These are phyloP conservation scores for Philereme vetulata DNA, from an alignment of 2,888 invertebrate genomes.

Conservation along the genomic window DNA sequence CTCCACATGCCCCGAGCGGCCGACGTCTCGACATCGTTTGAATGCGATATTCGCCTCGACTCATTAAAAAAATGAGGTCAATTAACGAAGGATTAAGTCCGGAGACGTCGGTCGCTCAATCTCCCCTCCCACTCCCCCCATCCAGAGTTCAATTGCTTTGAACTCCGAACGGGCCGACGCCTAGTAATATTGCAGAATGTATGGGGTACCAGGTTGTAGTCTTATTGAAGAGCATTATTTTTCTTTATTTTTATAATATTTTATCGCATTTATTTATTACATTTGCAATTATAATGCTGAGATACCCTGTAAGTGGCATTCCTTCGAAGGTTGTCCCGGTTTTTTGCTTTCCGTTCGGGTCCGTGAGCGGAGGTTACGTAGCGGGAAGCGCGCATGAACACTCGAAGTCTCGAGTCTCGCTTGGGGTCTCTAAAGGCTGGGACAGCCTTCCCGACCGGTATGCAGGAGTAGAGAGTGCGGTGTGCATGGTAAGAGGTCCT, in stretches of 20 bases:
- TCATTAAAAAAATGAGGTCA: constrained; percentile 77
- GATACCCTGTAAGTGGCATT: constrained; percentile 76
- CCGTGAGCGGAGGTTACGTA: constrained; percentile 59
- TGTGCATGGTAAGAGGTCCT: constrained; percentile 58
- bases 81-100: constrained; percentile 75
- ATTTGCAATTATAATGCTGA: constrained; percentile 68
- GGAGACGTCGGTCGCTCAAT: constrained; percentile 70
- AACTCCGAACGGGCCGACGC: constrained; percentile 67
- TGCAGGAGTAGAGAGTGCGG: constrained; percentile 59
- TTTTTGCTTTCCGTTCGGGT: constrained; percentile 83
- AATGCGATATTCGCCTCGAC: constrained; percentile 52
- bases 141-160: constrained; percentile 74
- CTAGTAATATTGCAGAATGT: constrained; percentile 76
- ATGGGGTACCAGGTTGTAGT: constrained; percentile 82
- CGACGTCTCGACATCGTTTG: constrained; percentile 58
- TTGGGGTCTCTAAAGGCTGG: constrained; percentile 69
- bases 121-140: constrained; percentile 43
- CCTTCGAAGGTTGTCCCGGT: constrained; percentile 85
- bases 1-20: constrained; percentile 56
- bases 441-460: constrained; percentile 75
- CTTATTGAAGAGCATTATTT: constrained; percentile 68
- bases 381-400: constrained; percentile 75
- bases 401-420: constrained; percentile 48
- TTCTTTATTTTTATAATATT: constrained; percentile 73
- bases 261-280: constrained; percentile 82